phyloP scores from a whole-genome alignment of 2,797 vertebrate species.

The Manis crassicaudata region DNA sequence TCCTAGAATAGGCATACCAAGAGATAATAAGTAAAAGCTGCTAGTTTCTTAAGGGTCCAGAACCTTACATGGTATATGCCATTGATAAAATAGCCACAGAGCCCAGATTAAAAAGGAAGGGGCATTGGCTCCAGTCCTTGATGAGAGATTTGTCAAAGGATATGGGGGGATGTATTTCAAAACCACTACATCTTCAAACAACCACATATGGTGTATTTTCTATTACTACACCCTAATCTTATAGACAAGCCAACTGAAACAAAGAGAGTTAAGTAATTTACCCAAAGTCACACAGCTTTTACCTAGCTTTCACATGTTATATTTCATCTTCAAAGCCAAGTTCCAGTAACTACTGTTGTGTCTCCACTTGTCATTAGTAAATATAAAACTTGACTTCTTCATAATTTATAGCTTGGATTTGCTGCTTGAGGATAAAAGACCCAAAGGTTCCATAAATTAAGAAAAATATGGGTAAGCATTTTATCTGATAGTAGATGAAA shows the following conservation, averaged over 20 bases:
- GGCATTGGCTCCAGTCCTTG: not conserved
- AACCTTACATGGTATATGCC: not conserved
- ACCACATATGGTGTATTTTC: not conserved
- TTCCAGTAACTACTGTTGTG: not conserved
- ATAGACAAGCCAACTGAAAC: not conserved
- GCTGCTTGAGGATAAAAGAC: not conserved
- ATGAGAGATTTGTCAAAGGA: not conserved
- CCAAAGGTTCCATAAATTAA: not conserved
- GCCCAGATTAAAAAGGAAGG: not conserved
- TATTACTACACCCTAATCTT: not conserved
- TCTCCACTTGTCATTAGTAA: not conserved
- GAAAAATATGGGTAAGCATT: not conserved
- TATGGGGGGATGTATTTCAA: not conserved
- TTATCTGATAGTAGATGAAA: slow-evolving; percentile 8
- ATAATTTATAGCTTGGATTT: not conserved
- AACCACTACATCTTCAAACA: not conserved
- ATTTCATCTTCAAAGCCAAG: not conserved
- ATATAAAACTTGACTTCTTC: not conserved
- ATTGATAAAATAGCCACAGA: not conserved
- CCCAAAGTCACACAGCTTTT: not conserved
- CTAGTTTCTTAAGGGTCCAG: not conserved
- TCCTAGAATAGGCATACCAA: not conserved
- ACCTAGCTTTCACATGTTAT: not conserved
- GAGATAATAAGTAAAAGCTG: not conserved
- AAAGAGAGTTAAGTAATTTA: not conserved